A percentile compares a stretch with the other conserved stretches of the same genome.
Conservation (phyloP, 2,113 vertebrate genomes). For the Sinosuthora webbiana region DNA sequence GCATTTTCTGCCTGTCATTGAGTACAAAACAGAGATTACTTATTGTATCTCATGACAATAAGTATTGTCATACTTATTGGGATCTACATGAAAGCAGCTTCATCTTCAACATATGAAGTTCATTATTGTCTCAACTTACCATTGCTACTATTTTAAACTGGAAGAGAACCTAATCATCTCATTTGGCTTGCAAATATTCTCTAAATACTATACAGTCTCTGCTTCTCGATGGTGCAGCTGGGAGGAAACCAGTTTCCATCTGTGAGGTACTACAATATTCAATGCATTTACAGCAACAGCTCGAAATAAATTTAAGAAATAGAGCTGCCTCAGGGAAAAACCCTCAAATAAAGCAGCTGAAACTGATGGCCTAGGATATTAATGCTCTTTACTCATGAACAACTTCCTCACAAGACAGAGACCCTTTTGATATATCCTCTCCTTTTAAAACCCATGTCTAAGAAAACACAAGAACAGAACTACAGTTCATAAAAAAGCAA, state of each 20-base stretch:
- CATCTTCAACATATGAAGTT: neutral
- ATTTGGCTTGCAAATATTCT: neutral
- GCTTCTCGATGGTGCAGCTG: constrained; percentile 13
- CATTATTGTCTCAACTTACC: neutral
- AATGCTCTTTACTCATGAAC: neutral
- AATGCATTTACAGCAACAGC: neutral
- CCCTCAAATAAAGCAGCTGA: neutral
- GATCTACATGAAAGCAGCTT: neutral
- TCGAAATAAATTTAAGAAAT: neutral
- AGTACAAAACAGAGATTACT: neutral
- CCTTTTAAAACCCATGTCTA: neutral
- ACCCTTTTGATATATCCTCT: neutral
- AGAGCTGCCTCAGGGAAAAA: neutral
- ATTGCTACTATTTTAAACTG: neutral
- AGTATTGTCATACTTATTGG: too few relatives aligned
- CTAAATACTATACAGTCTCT: neutral
- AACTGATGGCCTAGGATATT: neutral
- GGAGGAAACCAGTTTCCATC: neutral
- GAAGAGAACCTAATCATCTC: neutral
- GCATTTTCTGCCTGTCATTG: neutral
- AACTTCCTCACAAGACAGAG: neutral
- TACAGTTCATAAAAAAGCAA: neutral
- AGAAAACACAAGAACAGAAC: neutral
- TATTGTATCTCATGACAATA: neutral
- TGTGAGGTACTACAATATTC: neutral